Conservation (phyloP, 1,140 invertebrate genomes). For the Lysiphlebus fabarum region DNA sequence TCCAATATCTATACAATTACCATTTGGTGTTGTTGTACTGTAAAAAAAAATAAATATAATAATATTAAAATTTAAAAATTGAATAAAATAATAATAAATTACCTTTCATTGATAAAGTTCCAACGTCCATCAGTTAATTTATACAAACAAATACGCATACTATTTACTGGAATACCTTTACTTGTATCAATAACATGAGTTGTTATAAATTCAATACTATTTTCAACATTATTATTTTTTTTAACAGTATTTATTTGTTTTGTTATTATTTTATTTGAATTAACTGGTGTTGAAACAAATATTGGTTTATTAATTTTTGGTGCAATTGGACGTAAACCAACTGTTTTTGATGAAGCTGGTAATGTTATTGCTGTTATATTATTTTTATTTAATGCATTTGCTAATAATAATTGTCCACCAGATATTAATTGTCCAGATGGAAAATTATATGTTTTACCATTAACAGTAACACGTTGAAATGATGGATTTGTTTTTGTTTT, state of each 20-base stretch:
- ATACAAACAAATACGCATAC: slow-evolving; percentile 64
- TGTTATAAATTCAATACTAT: slow-evolving; percentile 47
- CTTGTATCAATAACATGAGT: slow-evolving; percentile 69
- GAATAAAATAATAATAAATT: slow-evolving; percentile 8
- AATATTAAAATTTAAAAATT: neutral
- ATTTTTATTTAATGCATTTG: no score
- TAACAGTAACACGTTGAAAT: no score
- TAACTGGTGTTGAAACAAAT: neutral
- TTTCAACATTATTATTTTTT: neutral
- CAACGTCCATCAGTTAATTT: slow-evolving; percentile 63
- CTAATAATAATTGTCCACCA: no score
- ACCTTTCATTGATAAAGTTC: slow-evolving; percentile 62
- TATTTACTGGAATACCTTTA: slow-evolving; percentile 61
- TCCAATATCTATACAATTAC: slow-evolving; percentile 65
- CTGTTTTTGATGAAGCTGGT: slow-evolving; percentile 1
- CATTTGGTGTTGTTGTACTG: slow-evolving; percentile 65
- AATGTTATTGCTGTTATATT: no score
- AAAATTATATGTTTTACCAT: no score
- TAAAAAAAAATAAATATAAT: slow-evolving; percentile 30
- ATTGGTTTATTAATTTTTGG: slow-evolving; percentile 4
- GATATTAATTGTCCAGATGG: no score
- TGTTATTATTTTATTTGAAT: neutral
- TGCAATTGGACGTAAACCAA: slow-evolving; percentile 12
- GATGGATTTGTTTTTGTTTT: no score
- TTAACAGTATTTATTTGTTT: neutral